Conservation (phyloP, 1,140 invertebrate genomes). For the Arctopsyche grandis region DNA sequence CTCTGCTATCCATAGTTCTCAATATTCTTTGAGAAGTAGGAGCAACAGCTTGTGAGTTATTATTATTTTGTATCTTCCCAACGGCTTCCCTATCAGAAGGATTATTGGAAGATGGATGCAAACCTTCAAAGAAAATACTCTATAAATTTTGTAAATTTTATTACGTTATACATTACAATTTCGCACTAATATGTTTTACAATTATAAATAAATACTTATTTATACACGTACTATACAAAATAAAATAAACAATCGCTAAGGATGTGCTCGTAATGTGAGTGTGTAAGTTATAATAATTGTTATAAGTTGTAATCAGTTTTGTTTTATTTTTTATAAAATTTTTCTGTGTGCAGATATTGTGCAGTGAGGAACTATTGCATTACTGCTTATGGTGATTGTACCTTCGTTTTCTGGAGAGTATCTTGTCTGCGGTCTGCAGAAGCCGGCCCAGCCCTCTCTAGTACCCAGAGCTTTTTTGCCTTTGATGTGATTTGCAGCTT, state of each 20-base stretch:
- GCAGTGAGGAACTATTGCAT: conserved; percentile 50
- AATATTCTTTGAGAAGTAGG: conserved; percentile 55
- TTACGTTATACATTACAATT: conserved; percentile 24
- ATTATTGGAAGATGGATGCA: conserved; percentile 54
- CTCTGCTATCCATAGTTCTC: conserved; percentile 54
- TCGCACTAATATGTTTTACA: too few relatives aligned
- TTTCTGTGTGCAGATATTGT: conserved; percentile 51
- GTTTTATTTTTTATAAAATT: conserved; percentile 47
- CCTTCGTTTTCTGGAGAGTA: conserved; percentile 54
- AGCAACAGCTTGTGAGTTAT: conserved; percentile 28
- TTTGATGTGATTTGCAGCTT: conserved; percentile 43
- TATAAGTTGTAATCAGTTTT: neutral
- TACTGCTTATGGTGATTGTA: conserved; percentile 51
- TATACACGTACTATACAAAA: neutral
- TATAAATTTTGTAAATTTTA: conserved; percentile 51
- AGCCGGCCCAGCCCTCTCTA: conserved; percentile 54
- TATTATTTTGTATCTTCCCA: conserved; percentile 45
- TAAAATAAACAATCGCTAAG: conserved; percentile 2
- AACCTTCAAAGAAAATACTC: conserved; percentile 54
- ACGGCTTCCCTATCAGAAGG: conserved; percentile 54
- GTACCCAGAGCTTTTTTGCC: conserved; percentile 55
- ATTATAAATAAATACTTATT: conserved; percentile 8
- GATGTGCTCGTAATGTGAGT: neutral
- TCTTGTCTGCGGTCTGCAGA: conserved; percentile 52
- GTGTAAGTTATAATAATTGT: conserved; percentile 19